Evolutionary conservation across 2,797 vertebrate genomes (phyloP), one percentile per base, ranked within the genome.

Genomic region (Ibycter americanus): DNA sequence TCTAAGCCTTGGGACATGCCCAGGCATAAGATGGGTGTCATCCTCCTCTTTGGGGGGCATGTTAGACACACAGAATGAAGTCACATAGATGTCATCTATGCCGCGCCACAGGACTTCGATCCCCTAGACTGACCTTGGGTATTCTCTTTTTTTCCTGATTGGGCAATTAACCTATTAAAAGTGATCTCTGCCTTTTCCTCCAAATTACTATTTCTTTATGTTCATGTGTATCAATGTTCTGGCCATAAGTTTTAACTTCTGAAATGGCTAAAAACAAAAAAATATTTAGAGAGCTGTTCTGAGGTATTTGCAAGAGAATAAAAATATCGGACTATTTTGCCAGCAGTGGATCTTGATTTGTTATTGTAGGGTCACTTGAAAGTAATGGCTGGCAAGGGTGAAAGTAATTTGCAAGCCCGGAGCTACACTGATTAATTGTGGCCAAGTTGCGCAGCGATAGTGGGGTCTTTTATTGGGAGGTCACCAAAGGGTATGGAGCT

Each of bases 381-480:
- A 96, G 93, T 85, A 95, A 93, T 67, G 76, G 76, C 91, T 94
- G 76, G 79, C 79, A 96, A 96, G 68, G 56, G 95, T 87, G 79
- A 89, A 95, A 95, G 89, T 83, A 92, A 89, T 96, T 93, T 96
- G 82, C 86, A 79, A 90, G 92, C 71, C 78, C 86, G 85, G 67
- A 93, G 88, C 74, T 89, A 61, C 40, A 5, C 18, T 96, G 95
- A 96, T 95, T 94, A 94, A 96, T 95, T 96, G 90, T 93, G 77
- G 81, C 78, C 83, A 90, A 96, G 94, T 79, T 83, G 71, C 4
- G 0, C 83, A 78, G 74, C 9, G 44, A 96, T 97, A 97, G 94
- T 96, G 83, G 70, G 78, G 91, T 89, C 94, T 94, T 97, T 96
- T 94, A 96, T 85, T 74, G 87, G 52, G 79, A 96, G 95, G 97